Conservation (phyloP, 2,888 invertebrate species). For the Ormyrus nitidulus region DNA sequence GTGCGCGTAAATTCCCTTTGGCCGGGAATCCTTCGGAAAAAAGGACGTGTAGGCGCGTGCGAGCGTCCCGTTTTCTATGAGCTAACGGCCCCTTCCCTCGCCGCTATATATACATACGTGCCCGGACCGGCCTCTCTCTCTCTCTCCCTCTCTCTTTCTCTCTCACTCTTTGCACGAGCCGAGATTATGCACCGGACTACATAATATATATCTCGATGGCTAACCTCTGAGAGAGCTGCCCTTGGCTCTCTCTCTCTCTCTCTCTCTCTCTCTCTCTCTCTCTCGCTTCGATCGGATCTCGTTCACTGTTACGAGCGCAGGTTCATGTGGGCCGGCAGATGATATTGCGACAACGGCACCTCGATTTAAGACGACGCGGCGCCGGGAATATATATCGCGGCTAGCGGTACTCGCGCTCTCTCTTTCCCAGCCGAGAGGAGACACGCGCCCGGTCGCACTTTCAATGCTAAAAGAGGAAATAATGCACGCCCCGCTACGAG, state of each 20-base stretch:
- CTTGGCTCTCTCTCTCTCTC: constrained; percentile 60
- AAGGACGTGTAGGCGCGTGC: constrained; percentile 17
- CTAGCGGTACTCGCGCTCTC: constrained; percentile 61
- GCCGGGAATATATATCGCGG: constrained; percentile 27
- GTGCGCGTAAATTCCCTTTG: constrained; percentile 36
- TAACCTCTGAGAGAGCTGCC: constrained; percentile 46
- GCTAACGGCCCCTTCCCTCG: constrained; percentile 43
- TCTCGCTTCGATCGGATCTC: constrained; percentile 45
- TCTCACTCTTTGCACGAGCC: constrained; percentile 44
- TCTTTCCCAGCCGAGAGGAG: background rate
- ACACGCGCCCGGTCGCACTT: constrained; percentile 55
- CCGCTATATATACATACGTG: constrained; percentile 15
- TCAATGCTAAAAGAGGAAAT: constrained; percentile 70
- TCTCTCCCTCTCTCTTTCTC: constrained; percentile 54
- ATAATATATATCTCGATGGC: constrained; percentile 53
- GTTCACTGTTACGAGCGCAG: constrained; percentile 31
- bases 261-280: constrained; percentile 49
- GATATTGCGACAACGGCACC: constrained; percentile 61
- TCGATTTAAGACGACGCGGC: constrained; percentile 60
- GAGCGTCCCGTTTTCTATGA: constrained; percentile 48
- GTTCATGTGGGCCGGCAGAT: background rate
- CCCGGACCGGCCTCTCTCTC: constrained; percentile 3
- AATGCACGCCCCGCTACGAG: constrained; percentile 65
- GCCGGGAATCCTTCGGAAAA: constrained; percentile 12
- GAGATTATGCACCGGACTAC: constrained; percentile 52